These are phyloP conservation scores for Clarias magur DNA, from an alignment of 2,113 vertebrate species.

Conservation along the genomic window DNA sequence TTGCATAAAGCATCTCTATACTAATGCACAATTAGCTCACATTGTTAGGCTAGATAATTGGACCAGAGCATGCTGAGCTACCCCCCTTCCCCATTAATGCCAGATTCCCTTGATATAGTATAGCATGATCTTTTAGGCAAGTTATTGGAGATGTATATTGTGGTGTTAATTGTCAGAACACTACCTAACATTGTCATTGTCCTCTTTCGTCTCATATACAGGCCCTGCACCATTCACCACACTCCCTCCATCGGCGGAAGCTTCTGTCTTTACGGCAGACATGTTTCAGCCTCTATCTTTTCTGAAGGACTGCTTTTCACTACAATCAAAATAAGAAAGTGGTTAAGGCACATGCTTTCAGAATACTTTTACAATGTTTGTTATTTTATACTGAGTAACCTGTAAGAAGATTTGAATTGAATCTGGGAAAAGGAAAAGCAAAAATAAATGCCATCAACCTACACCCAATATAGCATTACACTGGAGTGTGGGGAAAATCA, in stretches of 20 bases:
- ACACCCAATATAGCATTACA: background rate
- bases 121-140: background rate
- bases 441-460: background rate
- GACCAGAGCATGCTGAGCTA: background rate
- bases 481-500: background rate
- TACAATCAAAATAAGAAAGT: background rate
- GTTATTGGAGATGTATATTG: background rate
- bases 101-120: background rate
- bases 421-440: background rate
- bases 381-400: background rate
- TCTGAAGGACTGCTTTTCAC: background rate
- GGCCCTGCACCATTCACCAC: constrained; percentile 59
- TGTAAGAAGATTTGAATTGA: background rate
- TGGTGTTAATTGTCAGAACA: background rate
- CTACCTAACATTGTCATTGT: constrained; percentile 58
- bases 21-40: background rate
- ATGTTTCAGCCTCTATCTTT: constrained; percentile 32
- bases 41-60: background rate
- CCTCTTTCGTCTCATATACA: constrained; percentile 57
- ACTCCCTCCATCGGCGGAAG: constrained; percentile 40
- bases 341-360: background rate
- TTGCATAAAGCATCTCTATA: background rate
- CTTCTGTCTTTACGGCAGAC: constrained; percentile 63
- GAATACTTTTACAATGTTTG: background rate
- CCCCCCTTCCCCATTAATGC: too few relatives aligned